Percentiles rank a stretch among this genome's conserved stretches.
These are phyloP conservation scores for Umimayanthus kanabou DNA, from an alignment of 92 coral and sea anemone genomes.

Conservation along the genomic window DNA sequence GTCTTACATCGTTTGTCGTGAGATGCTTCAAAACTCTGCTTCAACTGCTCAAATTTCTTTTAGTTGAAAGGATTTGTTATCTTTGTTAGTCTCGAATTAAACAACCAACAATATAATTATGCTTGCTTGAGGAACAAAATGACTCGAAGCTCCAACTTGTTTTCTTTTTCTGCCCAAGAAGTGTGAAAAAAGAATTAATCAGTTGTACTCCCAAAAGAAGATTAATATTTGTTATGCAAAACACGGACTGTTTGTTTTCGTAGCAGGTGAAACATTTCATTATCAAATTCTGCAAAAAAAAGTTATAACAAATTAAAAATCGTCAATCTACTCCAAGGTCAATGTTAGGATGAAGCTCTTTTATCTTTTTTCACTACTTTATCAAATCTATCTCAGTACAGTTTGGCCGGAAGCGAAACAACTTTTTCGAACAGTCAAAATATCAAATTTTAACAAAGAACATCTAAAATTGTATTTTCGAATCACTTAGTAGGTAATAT, in stretches of 20 bases:
- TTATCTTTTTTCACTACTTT: not conserved
- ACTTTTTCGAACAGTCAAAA: not conserved
- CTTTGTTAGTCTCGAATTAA: not conserved
- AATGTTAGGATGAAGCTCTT: no score
- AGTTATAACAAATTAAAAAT: no score
- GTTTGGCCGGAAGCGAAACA: not conserved
- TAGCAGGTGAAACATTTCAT: constrained; percentile 1
- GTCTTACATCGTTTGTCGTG: not conserved
- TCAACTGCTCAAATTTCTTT: not conserved
- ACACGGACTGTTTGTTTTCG: not conserved
- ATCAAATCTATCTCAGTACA: not conserved
- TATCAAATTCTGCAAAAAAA: no score
- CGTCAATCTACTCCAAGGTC: not conserved
- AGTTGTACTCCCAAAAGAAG: not conserved
- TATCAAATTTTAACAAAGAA: not conserved
- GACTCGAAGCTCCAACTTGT: not conserved
- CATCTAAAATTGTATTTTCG: not conserved
- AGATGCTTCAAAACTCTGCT: not conserved
- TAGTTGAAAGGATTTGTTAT: no score
- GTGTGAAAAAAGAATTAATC: not conserved
- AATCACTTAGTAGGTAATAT: no score
- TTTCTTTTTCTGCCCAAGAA: not conserved
- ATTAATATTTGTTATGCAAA: constrained; percentile 5
- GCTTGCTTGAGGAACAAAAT: not conserved
- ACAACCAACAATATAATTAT: no score